Conservation (phyloP, 2,113 vertebrate species). For the Ameiurus melas region DNA sequence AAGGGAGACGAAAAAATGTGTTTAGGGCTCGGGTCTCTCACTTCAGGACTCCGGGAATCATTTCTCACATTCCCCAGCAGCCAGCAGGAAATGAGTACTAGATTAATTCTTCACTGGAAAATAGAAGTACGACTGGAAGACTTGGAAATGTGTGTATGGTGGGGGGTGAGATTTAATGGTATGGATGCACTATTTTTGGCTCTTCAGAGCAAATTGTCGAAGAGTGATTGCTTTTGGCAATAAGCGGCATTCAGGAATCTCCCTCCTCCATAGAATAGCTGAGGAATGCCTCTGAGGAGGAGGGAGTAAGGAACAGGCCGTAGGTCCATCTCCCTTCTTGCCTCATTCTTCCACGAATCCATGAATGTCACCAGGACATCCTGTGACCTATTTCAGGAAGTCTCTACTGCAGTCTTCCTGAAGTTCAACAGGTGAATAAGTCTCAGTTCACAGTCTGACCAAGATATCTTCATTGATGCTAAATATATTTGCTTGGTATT, state of each 20-base stretch:
- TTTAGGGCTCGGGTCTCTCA: neutral
- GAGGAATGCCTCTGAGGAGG: slow-evolving; percentile 50
- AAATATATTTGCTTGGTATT: neutral
- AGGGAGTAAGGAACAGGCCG: slow-evolving; percentile 30
- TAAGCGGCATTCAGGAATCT: slow-evolving; percentile 38
- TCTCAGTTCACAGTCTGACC: slow-evolving; percentile 34
- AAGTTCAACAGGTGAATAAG: slow-evolving; percentile 36
- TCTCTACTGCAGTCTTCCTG: neutral
- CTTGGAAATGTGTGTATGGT: neutral
- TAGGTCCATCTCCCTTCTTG: slow-evolving; percentile 6
- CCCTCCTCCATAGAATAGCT: slow-evolving; percentile 37
- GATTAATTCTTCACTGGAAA: slow-evolving; percentile 18
- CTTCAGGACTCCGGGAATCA: neutral
- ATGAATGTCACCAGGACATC: slow-evolving; percentile 58
- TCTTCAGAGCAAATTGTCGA: slow-evolving; percentile 34
- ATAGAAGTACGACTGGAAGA: too few species aligned
- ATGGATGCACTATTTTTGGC: slow-evolving; percentile 34
- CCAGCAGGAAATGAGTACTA: slow-evolving; percentile 5
- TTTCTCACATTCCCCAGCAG: slow-evolving; percentile 9
- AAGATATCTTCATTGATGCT: neutral
- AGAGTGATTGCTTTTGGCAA: slow-evolving; percentile 46
- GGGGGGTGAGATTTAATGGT: slow-evolving; percentile 21
- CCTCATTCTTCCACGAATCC: slow-evolving; percentile 47
- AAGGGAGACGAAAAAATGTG: neutral
- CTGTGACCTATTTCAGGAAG: slow-evolving; percentile 49